Evolutionary conservation across 2,113 vertebrate species (phyloP).

Genomic region (Jaculus jaculus): DNA sequence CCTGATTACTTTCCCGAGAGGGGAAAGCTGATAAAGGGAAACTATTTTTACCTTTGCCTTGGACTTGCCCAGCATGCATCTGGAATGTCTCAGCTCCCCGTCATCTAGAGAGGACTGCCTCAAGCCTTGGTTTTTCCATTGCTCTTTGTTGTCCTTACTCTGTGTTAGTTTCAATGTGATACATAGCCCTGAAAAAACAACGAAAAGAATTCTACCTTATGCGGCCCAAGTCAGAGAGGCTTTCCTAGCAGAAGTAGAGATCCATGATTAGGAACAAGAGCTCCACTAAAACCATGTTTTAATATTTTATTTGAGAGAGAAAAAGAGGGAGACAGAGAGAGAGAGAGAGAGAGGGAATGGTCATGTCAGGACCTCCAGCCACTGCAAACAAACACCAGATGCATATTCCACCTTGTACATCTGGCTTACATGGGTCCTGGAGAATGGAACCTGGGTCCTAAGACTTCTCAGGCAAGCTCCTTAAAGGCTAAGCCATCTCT

Average conservation of each 20-base stretch:
- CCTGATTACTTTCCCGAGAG: background rate
- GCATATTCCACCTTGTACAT: too few relatives aligned
- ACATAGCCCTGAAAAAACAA: background rate
- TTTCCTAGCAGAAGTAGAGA: background rate
- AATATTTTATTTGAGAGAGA: background rate
- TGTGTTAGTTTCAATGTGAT: background rate
- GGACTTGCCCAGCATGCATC: background rate
- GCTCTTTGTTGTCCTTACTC: background rate
- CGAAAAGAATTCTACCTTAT: background rate
- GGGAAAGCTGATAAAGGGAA: slow-evolving; percentile 22
- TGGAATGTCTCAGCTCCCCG: background rate
- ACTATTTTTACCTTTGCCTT: background rate
- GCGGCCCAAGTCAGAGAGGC: background rate
- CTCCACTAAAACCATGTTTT: background rate
- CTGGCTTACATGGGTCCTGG: too few relatives aligned
- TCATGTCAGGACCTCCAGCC: too few relatives aligned
- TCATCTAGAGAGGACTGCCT: background rate
- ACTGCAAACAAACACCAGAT: too few relatives aligned
- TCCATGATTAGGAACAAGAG: background rate
- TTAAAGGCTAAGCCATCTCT: too few relatives aligned
- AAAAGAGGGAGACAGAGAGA: too few relatives aligned
- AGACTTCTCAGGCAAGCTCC: too few relatives aligned
- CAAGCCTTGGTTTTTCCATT: background rate
- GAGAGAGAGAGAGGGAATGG: too few relatives aligned
- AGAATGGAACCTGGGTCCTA: too few relatives aligned